Conservation (phyloP, 2,113 vertebrate genomes). For the Loxodonta africana region DNA sequence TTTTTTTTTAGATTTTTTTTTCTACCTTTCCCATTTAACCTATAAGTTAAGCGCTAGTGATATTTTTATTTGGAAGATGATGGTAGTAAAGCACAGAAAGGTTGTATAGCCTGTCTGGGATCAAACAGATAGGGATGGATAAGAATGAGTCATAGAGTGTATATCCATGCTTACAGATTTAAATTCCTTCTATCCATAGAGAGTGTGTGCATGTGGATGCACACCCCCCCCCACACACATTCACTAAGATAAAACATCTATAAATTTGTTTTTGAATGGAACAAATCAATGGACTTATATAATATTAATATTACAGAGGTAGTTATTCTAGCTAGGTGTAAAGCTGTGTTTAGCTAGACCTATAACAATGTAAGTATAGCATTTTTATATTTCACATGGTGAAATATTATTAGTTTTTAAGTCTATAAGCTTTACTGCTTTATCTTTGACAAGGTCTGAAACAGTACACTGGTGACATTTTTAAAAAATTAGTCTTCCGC, state of each 20-base stretch:
- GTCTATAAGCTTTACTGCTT: conserved; percentile 88
- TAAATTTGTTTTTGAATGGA: conserved; percentile 59
- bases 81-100: not conserved
- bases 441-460: conserved; percentile 89
- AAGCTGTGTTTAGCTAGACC: conserved; percentile 69
- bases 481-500: conserved; percentile 88
- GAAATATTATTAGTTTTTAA: conserved; percentile 88
- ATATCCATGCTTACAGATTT: not conserved
- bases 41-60: not conserved
- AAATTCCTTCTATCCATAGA: not conserved
- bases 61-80: conserved; percentile 47
- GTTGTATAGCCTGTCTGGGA: not conserved
- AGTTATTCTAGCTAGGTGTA: conserved; percentile 46
- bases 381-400: conserved; percentile 76
- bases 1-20: not conserved
- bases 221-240: not conserved
- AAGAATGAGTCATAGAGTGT: not conserved
- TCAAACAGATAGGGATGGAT: not conserved
- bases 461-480: conserved; percentile 89
- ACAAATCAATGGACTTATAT: conserved; percentile 58
- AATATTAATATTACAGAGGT: conserved; percentile 14
- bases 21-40: not conserved
- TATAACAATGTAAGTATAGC: conserved; percentile 64
- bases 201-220: not conserved
- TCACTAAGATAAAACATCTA: not conserved